Evolutionary conservation across 2,888 invertebrate genomes (phyloP), one percentile per base, ranked within the genome.

Genomic region (Carterocephalus palaemon): DNA sequence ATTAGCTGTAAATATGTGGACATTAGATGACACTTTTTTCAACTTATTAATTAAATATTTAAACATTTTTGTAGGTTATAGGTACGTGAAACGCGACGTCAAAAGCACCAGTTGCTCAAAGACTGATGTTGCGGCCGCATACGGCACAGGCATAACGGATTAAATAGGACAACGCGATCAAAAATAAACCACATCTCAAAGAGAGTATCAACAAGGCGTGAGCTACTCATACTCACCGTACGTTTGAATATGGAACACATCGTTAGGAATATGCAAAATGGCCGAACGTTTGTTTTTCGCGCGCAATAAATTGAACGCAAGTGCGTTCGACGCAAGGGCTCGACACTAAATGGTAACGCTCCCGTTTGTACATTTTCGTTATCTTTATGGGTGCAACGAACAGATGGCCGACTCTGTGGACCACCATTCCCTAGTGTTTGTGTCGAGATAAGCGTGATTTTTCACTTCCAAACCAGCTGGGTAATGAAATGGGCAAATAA

Each of bases 301-400:
- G 80, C 75, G 76, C 72, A 70, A 73, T 71, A 67, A 69, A 67
- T 68, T 64, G 57, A 58, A 52, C 51, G 48, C 68, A 70, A 67
- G 67, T 70, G 71, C 70, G 76, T 64, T 71, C 79, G 58, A 66
- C 55, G 57, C 75, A 69, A 75, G 69, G 69, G 74, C 64, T 69
- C 67, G 78, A 75, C 70, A 75, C 70, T 67, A 68, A 81, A 73
- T 83, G 84, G 75, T 75, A 70, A 70, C 68, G 68, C 73, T 75
- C 76, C 77, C 72, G 72, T 75, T 76, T 68, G 71, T 75, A 76
- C 72, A 67, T 67, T 72, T 75, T 76, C 76, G 75, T 86, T 86
- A 86, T 86, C 85, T 83, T 76, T 80, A 80, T 78, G 85, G 75
- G 83, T 84, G 85, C 86, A 85, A 84, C 82, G 83, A 83, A 83